A percentile compares a stretch with the other conserved stretches of the same genome.
Evolutionary conservation across 2,797 vertebrate species (phyloP).

Genomic region (Alfaro cultratus): DNA sequence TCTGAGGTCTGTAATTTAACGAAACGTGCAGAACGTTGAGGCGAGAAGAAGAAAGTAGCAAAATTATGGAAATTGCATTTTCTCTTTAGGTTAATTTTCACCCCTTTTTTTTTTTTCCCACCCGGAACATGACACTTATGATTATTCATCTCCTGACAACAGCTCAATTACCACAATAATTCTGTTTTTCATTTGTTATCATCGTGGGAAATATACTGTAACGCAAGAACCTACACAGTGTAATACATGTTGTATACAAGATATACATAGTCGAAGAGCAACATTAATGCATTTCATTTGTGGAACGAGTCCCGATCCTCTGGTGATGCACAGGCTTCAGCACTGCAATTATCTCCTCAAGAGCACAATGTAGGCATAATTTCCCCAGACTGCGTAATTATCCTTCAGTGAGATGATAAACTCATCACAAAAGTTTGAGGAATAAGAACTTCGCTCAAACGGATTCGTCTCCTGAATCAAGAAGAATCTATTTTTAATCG

Average conservation of each 20-base stretch:
- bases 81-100: conserved; percentile 63
- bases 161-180: conserved; percentile 71
- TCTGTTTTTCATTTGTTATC: conserved; percentile 67
- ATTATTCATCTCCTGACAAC: conserved; percentile 71
- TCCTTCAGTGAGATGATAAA: conserved; percentile 67
- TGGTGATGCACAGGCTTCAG: conserved; percentile 59
- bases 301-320: conserved; percentile 63
- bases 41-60: conserved; percentile 4
- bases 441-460: conserved; percentile 42
- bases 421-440: conserved; percentile 69
- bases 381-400: conserved; percentile 79
- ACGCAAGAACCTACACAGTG: conserved; percentile 45
- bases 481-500: conserved; percentile 30
- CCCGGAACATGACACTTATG: conserved; percentile 53
- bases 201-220: conserved; percentile 64
- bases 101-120: conserved; percentile 49
- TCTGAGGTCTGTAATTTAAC: conserved; percentile 23
- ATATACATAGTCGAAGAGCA: conserved; percentile 60
- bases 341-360: conserved; percentile 76
- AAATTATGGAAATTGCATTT: conserved; percentile 60
- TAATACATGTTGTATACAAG: conserved; percentile 47
- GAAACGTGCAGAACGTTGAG: conserved; percentile 24
- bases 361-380: conserved; percentile 78
- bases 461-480: conserved; percentile 16
- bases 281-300: conserved; percentile 72